Base-by-base conservation (phyloP, 2,113 vertebrate species). In the Cygnus atratus region DNA sequence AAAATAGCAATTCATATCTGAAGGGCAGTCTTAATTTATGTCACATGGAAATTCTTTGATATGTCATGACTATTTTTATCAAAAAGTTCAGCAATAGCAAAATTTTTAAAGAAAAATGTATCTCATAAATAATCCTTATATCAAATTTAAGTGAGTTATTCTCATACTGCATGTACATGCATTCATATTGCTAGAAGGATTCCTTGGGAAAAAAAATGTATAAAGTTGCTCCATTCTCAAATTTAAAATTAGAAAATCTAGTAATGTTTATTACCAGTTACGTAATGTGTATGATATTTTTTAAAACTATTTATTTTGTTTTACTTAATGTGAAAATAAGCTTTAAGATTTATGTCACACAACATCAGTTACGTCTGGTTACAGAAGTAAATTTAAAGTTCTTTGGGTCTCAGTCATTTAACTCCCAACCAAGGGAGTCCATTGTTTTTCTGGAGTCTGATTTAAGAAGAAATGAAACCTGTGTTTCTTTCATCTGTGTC, bases 361-460 rank as follows among this genome's bases (percentile, higher is more conserved):
- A 72, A 76, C 91, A 66, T 88, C 79, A 84, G 39, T 88, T 76
- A 71, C 25, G 44, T 86, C 39, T 24, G 55, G 4, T 50, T 59
- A 61, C 29, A 81, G 78, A 80, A 54, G 52, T 76, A 77, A 70
- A 88, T 66, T 46, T 68, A 66, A 93, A 87, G 50, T 43, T 44
- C 44, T 93, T 94, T 78, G 63, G 44, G 87, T 95, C 67, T 91
- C 37, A 58, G 28, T 41, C 50, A 95, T 96, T 50, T 58, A 59
- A 84, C 33, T 70, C 50, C 31, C 61, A 78, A 71, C 79, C 43
- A 76, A 65, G 28, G 70, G 46, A 66, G 41, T 58, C 63, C 25
- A 44, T 91, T 17, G 28, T 61, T 94, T 93, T 84, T 80, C 54
- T 91, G 84, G 71, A 7, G 75, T 44, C 71, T 84, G n/a, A 88